phyloP scores from a whole-genome alignment of 1,140 invertebrate genomes.

The Hydropsyche tenuis region DNA sequence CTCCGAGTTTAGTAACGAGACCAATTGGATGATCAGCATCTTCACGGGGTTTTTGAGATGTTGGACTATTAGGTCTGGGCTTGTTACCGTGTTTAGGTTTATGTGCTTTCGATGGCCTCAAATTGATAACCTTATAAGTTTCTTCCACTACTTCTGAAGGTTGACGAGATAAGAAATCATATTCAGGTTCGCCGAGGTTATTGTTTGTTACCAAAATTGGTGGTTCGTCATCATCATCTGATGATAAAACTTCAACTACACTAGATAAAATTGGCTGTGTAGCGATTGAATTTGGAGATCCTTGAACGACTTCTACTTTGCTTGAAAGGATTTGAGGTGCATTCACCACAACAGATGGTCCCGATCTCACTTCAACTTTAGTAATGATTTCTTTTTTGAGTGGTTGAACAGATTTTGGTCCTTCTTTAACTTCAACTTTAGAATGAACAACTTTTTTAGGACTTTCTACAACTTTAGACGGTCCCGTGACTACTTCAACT shows the following conservation, averaged over 20 bases:
- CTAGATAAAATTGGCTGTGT: constrained; percentile 59
- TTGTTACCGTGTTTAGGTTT: constrained; percentile 59
- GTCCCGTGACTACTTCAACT: constrained; percentile 64
- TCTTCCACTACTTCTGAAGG: constrained; percentile 81
- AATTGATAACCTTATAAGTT: constrained; percentile 69
- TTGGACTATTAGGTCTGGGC: constrained; percentile 56
- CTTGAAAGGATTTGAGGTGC: constrained; percentile 54
- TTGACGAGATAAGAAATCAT: constrained; percentile 81
- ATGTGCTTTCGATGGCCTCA: constrained; percentile 61
- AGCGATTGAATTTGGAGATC: constrained; percentile 48
- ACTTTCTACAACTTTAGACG: constrained; percentile 59
- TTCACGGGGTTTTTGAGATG: constrained; percentile 56
- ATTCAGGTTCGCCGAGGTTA: constrained; percentile 79
- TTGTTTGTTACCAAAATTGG: constrained; percentile 67
- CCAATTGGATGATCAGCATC: constrained; percentile 73
- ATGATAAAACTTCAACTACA: constrained; percentile 62
- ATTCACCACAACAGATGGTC: constrained; percentile 44
- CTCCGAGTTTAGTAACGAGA: constrained; percentile 79
- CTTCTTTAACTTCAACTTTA: constrained; percentile 50
- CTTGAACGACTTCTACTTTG: constrained; percentile 64
- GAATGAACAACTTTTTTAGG: constrained; percentile 49
- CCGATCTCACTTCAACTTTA: constrained; percentile 49
- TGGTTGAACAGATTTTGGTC: constrained; percentile 29
- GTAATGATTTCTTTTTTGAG: constrained; percentile 46
- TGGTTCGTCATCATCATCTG: constrained; percentile 57